A percentile compares a stretch with the other conserved stretches of the same genome.
Evolutionary conservation across 2,888 invertebrate species (phyloP).

Genomic region (Cephus pygmeus): DNA sequence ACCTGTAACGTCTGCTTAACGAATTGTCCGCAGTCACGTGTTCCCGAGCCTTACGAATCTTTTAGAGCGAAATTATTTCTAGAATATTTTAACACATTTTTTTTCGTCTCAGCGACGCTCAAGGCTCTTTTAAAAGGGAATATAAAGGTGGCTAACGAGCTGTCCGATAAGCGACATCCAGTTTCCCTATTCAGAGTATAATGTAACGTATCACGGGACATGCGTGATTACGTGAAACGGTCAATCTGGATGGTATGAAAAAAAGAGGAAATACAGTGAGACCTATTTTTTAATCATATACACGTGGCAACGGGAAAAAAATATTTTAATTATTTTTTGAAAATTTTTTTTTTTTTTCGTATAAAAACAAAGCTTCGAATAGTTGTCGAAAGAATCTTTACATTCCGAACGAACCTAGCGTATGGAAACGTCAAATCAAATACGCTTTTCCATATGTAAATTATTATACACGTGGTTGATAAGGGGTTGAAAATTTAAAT

Average conservation of each 20-base stretch:
- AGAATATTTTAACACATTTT: background rate
- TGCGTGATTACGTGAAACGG: background rate
- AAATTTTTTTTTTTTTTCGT: no score
- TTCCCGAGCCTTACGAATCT: background rate
- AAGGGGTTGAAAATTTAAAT: background rate
- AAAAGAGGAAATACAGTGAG: background rate
- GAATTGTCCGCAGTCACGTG: background rate
- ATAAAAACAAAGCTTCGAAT: background rate
- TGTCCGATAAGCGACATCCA: slow-evolving; percentile 54
- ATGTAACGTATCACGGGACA: background rate
- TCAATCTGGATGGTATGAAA: background rate
- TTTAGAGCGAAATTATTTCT: background rate
- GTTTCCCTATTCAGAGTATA: slow-evolving; percentile 17
- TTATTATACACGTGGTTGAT: background rate
- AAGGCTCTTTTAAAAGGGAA: slow-evolving; percentile 31
- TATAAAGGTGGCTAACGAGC: slow-evolving; percentile 48
- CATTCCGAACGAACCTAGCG: background rate
- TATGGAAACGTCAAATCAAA: background rate
- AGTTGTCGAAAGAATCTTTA: no score
- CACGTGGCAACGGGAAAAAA: background rate
- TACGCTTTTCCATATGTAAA: background rate
- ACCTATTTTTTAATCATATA: background rate
- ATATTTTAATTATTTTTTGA: no score
- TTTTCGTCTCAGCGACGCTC: background rate
- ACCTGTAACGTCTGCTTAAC: background rate